phyloP scores from a whole-genome alignment of 35 echinoderm and acorn worm genomes.

The Patiria miniata region DNA sequence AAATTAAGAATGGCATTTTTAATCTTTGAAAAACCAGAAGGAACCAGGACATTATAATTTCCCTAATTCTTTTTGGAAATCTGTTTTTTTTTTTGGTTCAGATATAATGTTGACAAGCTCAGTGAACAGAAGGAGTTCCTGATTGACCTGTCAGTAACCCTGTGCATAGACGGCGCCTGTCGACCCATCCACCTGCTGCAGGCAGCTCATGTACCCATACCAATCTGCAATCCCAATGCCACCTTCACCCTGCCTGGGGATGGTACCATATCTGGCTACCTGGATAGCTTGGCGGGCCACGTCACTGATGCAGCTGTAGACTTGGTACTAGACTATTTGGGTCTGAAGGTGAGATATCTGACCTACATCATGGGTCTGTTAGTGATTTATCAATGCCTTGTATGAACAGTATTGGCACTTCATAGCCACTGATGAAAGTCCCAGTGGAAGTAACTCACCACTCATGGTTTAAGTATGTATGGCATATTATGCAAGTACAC shows the following conservation, averaged over 20 bases:
- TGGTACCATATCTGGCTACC: constrained; percentile 14
- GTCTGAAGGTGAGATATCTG: not conserved
- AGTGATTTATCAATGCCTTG: too few species aligned
- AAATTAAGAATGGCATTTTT: too few species aligned
- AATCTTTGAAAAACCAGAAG: too few species aligned
- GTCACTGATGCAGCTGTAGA: not conserved
- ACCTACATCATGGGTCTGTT: too few species aligned
- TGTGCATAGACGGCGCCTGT: constrained; percentile 31
- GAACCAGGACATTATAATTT: too few species aligned
- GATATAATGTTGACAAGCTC: constrained; percentile 6
- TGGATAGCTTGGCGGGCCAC: not conserved
- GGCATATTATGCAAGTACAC: too few species aligned
- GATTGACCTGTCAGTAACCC: not conserved
- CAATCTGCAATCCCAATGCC: constrained; percentile 32
- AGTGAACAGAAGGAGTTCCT: constrained; percentile 1
- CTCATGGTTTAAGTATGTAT: too few species aligned
- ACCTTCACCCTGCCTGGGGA: constrained; percentile 33
- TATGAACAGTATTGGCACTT: not conserved
- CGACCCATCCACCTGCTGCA: not conserved
- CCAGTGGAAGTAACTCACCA: too few species aligned
- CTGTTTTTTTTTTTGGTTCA: too few species aligned
- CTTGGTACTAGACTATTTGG: not conserved
- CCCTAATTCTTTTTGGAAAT: too few species aligned
- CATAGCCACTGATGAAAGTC: too few species aligned
- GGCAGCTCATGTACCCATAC: constrained; percentile 2